These are phyloP conservation scores for Zapornia atra DNA, from an alignment of 2,113 vertebrate genomes.

Conservation along the genomic window DNA sequence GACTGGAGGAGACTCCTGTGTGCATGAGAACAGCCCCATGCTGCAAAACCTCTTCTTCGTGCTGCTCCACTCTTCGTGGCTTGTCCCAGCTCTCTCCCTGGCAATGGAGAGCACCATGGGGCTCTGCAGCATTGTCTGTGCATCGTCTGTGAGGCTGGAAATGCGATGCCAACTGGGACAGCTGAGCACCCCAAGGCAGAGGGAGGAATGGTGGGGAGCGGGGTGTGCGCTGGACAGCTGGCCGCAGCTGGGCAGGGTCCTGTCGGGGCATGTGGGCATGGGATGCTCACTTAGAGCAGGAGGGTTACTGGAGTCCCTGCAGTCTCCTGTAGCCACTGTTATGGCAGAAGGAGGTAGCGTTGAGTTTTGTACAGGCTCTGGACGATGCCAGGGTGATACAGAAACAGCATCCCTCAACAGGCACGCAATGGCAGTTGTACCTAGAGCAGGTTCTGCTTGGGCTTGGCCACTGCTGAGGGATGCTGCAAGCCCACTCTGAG, in stretches of 20 bases:
- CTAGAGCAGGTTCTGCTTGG: rapidly evolving
- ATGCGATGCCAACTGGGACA: neutral
- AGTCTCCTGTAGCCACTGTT: rapidly evolving
- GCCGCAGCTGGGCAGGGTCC: rapidly evolving
- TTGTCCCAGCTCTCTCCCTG: rapidly evolving
- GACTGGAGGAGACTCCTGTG: neutral
- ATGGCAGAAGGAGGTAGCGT: neutral
- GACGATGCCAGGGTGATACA: rapidly evolving
- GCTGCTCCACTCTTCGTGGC: neutral
- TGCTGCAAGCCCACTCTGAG: neutral
- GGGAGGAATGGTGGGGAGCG: rapidly evolving
- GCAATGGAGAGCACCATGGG: rapidly evolving
- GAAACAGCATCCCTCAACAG: rapidly evolving
- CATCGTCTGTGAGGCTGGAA: no score
- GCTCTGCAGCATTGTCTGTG: no score
- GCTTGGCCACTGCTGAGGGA: neutral
- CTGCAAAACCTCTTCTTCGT: neutral
- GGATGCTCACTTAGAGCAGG: neutral
- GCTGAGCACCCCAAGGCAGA: neutral
- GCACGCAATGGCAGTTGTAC: neutral
- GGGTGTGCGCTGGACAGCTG: neutral
- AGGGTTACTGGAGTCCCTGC: neutral
- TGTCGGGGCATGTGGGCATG: rapidly evolving
- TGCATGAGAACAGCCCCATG: neutral
- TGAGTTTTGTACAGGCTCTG: neutral